phyloP scores from a whole-genome alignment of 35 echinoderm and acorn worm genomes.

The Chiridota heheva region DNA sequence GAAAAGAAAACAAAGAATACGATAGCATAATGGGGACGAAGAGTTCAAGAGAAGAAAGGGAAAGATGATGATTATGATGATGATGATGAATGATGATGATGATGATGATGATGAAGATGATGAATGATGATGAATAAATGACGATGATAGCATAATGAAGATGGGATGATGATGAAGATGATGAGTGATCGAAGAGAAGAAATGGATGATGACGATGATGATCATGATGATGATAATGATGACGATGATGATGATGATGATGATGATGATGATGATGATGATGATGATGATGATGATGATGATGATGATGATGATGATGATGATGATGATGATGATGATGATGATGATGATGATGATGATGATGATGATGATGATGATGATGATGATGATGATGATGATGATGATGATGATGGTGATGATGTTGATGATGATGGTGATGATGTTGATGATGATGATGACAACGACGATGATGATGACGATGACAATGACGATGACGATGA shows the following conservation, averaged over 20 bases:
- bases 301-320: not conserved
- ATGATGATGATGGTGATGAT: not conserved
- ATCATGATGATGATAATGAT: not conserved
- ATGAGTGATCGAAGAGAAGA: not conserved
- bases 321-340: not conserved
- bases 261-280: slow-evolving; percentile 2
- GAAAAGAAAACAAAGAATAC: too few relatives aligned
- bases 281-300: slow-evolving; percentile 6
- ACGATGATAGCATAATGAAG: too few relatives aligned
- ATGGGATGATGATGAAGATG: too few relatives aligned
- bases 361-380: not conserved
- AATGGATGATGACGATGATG: not conserved
- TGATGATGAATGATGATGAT: too few relatives aligned
- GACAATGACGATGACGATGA: not conserved
- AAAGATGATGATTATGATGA: too few relatives aligned
- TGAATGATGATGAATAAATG: too few relatives aligned
- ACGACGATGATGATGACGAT: not conserved
- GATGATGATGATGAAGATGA: too few relatives aligned
- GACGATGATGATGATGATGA: not conserved
- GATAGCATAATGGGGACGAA: too few relatives aligned
- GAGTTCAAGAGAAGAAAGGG: too few relatives aligned
- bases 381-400: not conserved
- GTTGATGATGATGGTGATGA: not conserved
- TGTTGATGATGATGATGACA: not conserved
- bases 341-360: not conserved